A percentile compares a stretch with the other conserved stretches of the same genome.
Conservation (phyloP, 2,888 invertebrate genomes). For the Sinotaia quadrata region DNA sequence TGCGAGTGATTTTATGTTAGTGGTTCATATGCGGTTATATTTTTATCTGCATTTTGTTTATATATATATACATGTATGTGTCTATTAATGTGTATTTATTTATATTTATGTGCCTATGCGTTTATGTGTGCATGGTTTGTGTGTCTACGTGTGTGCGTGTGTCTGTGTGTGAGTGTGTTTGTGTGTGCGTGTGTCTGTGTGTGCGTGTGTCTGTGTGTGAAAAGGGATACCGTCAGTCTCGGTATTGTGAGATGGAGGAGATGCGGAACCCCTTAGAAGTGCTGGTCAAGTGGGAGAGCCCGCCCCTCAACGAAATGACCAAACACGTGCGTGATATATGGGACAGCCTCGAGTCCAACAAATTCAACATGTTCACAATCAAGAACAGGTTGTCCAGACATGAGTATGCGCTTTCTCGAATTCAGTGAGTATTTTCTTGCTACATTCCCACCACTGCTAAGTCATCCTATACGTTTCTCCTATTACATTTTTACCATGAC, state of each 20-base stretch:
- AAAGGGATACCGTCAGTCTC: conserved; percentile 40
- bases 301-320: conserved; percentile 57
- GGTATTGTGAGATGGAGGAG: conserved; percentile 56
- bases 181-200: conserved; percentile 19
- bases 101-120: not conserved
- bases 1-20: not conserved
- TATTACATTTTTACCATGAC: too few species aligned
- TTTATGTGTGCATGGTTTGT: not conserved
- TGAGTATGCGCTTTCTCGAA: conserved; percentile 49
- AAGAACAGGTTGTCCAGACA: conserved; percentile 55
- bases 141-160: not conserved
- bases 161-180: conserved; percentile 8
- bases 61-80: not conserved
- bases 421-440: conserved; percentile 47
- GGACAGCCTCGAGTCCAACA: conserved; percentile 54
- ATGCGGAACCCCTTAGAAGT: conserved; percentile 48
- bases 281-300: conserved; percentile 58
- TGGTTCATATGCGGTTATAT: too few species aligned
- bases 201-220: conserved; percentile 4
- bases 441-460: not conserved
- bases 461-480: too few species aligned
- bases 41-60: not conserved
- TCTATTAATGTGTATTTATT: not conserved
- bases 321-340: conserved; percentile 53
- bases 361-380: conserved; percentile 54